Evolutionary conservation across 2,888 invertebrate species (phyloP).

Genomic region (Drosophila fungiperda): DNA sequence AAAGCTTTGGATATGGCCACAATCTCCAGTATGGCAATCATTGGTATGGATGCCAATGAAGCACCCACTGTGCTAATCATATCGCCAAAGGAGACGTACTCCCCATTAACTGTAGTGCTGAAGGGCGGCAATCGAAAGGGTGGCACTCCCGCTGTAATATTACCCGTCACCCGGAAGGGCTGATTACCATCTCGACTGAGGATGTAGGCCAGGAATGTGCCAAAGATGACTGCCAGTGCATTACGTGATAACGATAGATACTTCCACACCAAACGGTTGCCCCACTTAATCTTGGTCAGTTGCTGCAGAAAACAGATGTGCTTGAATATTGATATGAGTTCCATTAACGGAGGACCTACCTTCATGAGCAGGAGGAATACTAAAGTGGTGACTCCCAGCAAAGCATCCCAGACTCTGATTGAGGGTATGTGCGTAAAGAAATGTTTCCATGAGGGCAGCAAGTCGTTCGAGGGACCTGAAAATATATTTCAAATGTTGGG

Average conservation of each 20-base stretch:
- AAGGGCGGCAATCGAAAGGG: slow-evolving; percentile 90
- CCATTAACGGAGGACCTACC: slow-evolving; percentile 82
- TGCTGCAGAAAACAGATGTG: slow-evolving; percentile 83
- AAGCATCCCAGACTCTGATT: slow-evolving; percentile 88
- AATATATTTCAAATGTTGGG: not conserved
- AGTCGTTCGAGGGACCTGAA: slow-evolving; percentile 87
- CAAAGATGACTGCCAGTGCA: slow-evolving; percentile 91
- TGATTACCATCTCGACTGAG: slow-evolving; percentile 85
- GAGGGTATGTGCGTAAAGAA: slow-evolving; percentile 88
- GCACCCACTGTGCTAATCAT: slow-evolving; percentile 88
- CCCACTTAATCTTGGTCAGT: slow-evolving; percentile 85
- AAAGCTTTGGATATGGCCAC: slow-evolving; percentile 93
- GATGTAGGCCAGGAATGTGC: slow-evolving; percentile 88
- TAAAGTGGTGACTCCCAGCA: slow-evolving; percentile 89
- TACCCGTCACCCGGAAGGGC: slow-evolving; percentile 90
- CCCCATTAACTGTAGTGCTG: slow-evolving; percentile 87
- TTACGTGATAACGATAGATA: slow-evolving; percentile 90
- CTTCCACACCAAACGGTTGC: slow-evolving; percentile 78
- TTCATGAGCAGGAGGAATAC: slow-evolving; percentile 88
- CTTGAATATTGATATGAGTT: not conserved
- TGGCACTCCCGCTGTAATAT: slow-evolving; percentile 90
- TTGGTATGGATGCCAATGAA: slow-evolving; percentile 89
- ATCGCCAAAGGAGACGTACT: slow-evolving; percentile 87
- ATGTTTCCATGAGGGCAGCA: slow-evolving; percentile 88
- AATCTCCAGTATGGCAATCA: slow-evolving; percentile 91